These are phyloP conservation scores for Buceros bicornis DNA, from an alignment of 2,797 vertebrate species.

Conservation along the genomic window DNA sequence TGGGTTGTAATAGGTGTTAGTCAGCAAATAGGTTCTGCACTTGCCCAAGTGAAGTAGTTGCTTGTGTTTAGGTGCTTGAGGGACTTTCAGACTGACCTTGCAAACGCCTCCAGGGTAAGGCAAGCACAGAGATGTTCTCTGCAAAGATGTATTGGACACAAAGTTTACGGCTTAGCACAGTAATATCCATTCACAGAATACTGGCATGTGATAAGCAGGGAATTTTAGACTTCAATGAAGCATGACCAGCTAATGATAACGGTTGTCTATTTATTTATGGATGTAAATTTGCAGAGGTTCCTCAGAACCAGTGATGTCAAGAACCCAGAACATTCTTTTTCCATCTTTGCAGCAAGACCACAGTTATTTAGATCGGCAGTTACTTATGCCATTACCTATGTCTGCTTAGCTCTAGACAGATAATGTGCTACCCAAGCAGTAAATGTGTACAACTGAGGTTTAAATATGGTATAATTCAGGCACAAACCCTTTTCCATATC, in stretches of 20 bases:
- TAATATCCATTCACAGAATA: neutral
- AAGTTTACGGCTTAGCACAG: neutral
- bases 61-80: neutral
- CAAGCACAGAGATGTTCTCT: neutral
- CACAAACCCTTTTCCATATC: neutral
- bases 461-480: neutral
- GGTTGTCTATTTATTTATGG: neutral
- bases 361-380: neutral
- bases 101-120: neutral
- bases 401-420: neutral
- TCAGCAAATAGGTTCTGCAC: neutral
- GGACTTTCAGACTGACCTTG: neutral
- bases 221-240: neutral
- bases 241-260: neutral
- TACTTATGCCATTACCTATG: neutral
- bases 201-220: neutral
- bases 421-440: neutral
- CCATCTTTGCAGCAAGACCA: neutral
- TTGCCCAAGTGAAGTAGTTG: neutral
- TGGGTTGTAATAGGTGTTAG: neutral
- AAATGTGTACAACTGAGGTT: neutral
- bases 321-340: neutral
- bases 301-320: neutral
- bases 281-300: neutral
- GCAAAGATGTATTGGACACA: neutral